Conservation (phyloP, 1,140 invertebrate species). For the Triops cancriformis region DNA sequence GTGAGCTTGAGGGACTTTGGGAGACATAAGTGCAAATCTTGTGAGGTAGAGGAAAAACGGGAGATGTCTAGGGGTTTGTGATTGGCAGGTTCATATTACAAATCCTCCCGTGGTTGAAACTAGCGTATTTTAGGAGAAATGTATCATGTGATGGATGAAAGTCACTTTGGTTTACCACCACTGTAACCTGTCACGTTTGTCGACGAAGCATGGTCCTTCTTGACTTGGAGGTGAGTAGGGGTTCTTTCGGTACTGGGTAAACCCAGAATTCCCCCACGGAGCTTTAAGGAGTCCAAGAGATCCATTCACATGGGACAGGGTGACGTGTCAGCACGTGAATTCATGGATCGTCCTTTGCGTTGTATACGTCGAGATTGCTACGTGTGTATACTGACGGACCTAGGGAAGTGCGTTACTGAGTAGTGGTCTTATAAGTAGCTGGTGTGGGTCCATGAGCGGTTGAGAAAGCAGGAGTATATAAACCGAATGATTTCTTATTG, state of each 20-base stretch:
- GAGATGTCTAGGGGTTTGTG: background rate
- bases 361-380: background rate
- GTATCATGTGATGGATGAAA: slow-evolving; percentile 9
- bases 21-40: background rate
- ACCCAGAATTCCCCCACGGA: background rate
- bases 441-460: too few species aligned
- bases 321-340: background rate
- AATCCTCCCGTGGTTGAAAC: background rate
- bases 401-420: background rate
- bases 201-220: background rate
- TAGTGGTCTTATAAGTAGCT: too few species aligned
- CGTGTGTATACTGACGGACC: background rate
- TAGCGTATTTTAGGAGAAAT: background rate
- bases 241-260: too few species aligned
- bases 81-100: background rate
- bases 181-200: background rate
- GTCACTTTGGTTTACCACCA: background rate
- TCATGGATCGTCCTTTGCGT: background rate
- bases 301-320: background rate
- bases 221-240: background rate
- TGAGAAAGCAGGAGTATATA: too few species aligned
- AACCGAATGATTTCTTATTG: too few species aligned
- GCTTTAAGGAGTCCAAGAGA: background rate
- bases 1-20: background rate
- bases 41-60: too few species aligned